These are phyloP conservation scores for Epinotia brunnichana DNA, from an alignment of 2,888 invertebrate species.

Conservation along the genomic window DNA sequence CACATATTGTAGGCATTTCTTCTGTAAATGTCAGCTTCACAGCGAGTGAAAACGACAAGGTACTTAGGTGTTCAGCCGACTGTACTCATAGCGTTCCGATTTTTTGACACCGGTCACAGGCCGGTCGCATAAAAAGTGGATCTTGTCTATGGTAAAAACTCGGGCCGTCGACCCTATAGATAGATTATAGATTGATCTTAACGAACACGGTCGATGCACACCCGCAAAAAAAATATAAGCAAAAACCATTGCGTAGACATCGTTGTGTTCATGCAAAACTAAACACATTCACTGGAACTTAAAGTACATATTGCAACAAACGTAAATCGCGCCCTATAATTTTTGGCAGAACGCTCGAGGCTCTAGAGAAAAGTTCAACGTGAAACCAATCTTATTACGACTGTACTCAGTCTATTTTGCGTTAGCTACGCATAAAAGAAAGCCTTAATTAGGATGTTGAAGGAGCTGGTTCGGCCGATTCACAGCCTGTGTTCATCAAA, in stretches of 20 bases:
- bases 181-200: conserved; percentile 27
- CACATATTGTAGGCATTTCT: too few relatives aligned
- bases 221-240: conserved; percentile 21
- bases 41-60: too few relatives aligned
- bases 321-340: background rate
- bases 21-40: too few relatives aligned
- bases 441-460: conserved; percentile 15
- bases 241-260: conserved; percentile 1
- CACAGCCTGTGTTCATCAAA: background rate
- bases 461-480: background rate
- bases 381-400: background rate
- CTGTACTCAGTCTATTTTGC: background rate
- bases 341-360: conserved; percentile 7
- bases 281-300: background rate
- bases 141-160: background rate
- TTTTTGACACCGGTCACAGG: background rate
- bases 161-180: conserved; percentile 19
- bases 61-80: too few relatives aligned
- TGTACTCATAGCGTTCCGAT: background rate
- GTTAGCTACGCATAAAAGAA: conserved; percentile 4
- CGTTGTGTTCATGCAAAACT: background rate
- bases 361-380: background rate
- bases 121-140: background rate
- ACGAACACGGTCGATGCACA: conserved; percentile 6
- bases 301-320: background rate